Evolutionary conservation across 2,888 invertebrate species (phyloP).

Genomic region (Phyto melanocephala): DNA sequence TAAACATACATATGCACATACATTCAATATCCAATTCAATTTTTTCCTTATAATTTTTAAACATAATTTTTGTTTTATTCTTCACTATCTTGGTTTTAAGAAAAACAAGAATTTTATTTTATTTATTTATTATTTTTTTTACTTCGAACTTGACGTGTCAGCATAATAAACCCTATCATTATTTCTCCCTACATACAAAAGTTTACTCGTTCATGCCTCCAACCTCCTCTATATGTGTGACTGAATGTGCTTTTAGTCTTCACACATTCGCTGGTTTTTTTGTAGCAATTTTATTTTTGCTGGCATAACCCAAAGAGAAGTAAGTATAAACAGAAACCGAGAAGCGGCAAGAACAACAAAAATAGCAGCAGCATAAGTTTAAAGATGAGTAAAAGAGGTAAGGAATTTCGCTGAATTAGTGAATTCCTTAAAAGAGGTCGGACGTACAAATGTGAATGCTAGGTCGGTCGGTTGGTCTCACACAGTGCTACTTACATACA

Average conservation of each 20-base stretch:
- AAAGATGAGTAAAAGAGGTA: slow-evolving; percentile 37
- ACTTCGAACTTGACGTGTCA: slow-evolving; percentile 60
- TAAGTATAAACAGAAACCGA: slow-evolving; percentile 8
- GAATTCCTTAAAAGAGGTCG: slow-evolving; percentile 61
- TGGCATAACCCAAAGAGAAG: slow-evolving; percentile 16
- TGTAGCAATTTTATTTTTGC: background rate
- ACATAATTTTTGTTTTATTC: background rate
- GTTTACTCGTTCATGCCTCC: background rate
- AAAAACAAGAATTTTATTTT: background rate
- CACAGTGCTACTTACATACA: no score
- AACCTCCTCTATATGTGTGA: slow-evolving; percentile 9
- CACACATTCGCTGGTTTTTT: slow-evolving; percentile 37
- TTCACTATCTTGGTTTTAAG: background rate
- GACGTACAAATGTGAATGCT: background rate
- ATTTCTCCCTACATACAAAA: slow-evolving; percentile 26
- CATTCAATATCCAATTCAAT: no score
- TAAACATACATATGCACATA: no score
- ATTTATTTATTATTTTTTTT: slow-evolving; percentile 12
- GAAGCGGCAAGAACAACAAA: background rate
- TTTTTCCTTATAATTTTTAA: slow-evolving; percentile 6
- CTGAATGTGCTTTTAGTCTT: slow-evolving; percentile 44
- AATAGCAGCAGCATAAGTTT: background rate
- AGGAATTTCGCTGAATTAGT: slow-evolving; percentile 64
- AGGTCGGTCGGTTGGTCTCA: slow-evolving; percentile 12
- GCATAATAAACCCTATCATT: slow-evolving; percentile 63